Base-by-base conservation (phyloP, 2,797 vertebrate species). In the Taeniopygia guttata region DNA sequence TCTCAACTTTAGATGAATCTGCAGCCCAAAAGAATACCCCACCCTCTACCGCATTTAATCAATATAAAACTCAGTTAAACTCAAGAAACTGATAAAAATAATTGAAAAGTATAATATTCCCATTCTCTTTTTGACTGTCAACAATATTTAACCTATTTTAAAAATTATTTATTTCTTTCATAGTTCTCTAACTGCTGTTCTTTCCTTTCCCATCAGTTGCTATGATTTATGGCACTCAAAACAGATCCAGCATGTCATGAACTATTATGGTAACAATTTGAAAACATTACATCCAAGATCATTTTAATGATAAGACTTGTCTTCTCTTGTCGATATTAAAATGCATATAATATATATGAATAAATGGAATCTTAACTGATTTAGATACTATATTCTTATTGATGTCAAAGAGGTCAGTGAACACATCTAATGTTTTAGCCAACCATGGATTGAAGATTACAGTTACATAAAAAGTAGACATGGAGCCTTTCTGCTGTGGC, bases 381-480 rank as follows among this genome's bases (percentile, higher is more conserved):
- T 89, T 96, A 86, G 84, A 87, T 93, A 94, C 90, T 83, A 42
- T 34, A 21, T 72, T 83, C 64, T 83, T 89, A 92, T 78, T 77
- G 92, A 93, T 86, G 87, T 95, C 94, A 95, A 92, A 95, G 86
- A 91, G 91, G 82, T 96, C 94, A 94, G 62, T 46, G 80, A 90
- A 78, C 82, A 85, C 73, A 94, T 86, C 84, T 66, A 86, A 52
- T 62, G 74, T 89, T 92, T 93, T 88, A 94, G 83, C 48, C 80
- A 90, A 52, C 80, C 80, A 94, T 85, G 46, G 74, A 84, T 3
- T 84, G 80, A 76, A 90, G 76, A 84, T 95, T 66, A 49, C 38
- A 27, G 23, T 51, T 81, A 63, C 77, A 89, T 69, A 52, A 79
- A 94, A 88, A 36, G 69, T 34, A 63, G 51, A 43, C 1, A 2